phyloP scores from a whole-genome alignment of 2,888 invertebrate genomes.

The Alsophila aescularia region DNA sequence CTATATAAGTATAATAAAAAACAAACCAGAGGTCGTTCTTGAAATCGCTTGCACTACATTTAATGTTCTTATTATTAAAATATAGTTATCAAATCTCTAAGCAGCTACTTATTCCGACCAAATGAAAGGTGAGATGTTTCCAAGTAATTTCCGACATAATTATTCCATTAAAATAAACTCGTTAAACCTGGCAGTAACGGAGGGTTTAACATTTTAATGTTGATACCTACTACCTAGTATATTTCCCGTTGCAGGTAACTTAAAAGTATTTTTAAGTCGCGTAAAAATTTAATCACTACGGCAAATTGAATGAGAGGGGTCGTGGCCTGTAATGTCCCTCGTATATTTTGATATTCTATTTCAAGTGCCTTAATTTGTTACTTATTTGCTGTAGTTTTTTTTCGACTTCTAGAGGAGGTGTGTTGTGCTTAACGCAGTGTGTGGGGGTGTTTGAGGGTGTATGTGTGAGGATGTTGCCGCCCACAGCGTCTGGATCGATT shows the following conservation, averaged over 20 bases:
- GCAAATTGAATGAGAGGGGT: conserved; percentile 58
- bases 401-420: no score
- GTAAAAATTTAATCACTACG: conserved; percentile 64
- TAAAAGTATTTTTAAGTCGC: conserved; percentile 62
- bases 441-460: no score
- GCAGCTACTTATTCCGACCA: conserved; percentile 15
- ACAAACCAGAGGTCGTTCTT: no score
- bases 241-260: conserved; percentile 41
- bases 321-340: conserved; percentile 23
- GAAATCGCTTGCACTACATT: neutral
- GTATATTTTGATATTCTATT: conserved; percentile 27
- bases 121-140: conserved; percentile 44
- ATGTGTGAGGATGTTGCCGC: no score
- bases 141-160: conserved; percentile 62
- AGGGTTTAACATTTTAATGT: conserved; percentile 55
- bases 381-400: no score
- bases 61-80: conserved; percentile 11
- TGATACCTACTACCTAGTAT: conserved; percentile 34
- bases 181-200: conserved; percentile 50
- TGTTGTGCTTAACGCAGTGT: no score
- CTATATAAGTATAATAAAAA: no score
- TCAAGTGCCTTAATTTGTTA: conserved; percentile 11
- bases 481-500: no score
- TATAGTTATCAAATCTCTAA: conserved; percentile 19
- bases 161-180: conserved; percentile 67